Conservation (phyloP, 2,797 vertebrate genomes). For the Ataeniobius toweri region DNA sequence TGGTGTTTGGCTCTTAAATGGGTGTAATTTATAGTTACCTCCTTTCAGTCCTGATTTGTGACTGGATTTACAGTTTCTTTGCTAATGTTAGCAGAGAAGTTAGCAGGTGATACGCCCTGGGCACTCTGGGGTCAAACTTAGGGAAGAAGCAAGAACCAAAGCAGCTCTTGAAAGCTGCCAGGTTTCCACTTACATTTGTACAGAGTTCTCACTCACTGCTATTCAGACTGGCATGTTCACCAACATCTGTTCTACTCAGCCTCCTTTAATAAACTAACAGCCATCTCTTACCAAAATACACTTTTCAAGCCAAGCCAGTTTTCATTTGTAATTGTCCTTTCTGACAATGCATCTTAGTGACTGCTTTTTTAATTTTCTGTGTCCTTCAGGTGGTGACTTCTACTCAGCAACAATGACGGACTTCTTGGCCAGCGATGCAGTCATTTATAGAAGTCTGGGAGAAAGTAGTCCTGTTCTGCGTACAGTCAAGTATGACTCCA, state of each 20-base stretch:
- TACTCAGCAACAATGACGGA: conserved; percentile 94
- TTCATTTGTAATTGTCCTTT: conserved; percentile 10
- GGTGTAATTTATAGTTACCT: conserved; percentile 3
- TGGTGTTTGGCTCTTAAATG: neutral
- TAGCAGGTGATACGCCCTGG: conserved; percentile 41
- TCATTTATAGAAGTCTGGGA: conserved; percentile 94
- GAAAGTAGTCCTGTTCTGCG: conserved; percentile 87
- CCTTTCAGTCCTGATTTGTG: conserved; percentile 15
- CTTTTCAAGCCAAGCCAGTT: conserved; percentile 17
- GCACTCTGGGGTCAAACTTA: conserved; percentile 27
- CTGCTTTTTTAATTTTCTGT: neutral
- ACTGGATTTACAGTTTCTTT: conserved; percentile 27
- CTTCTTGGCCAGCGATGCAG: conserved; percentile 92
- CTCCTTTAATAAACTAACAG: conserved; percentile 54
- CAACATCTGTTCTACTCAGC: conserved; percentile 25
- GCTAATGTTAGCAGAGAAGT: conserved; percentile 27
- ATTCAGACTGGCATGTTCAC: conserved; percentile 45
- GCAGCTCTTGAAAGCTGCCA: conserved; percentile 49
- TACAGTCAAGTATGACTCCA: conserved; percentile 94
- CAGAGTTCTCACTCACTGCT: conserved; percentile 65
- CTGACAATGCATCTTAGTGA: conserved; percentile 1
- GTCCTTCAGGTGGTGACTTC: conserved; percentile 85
- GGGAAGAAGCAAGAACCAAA: conserved; percentile 21
- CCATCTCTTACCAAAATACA: conserved; percentile 46
- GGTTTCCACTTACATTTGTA: conserved; percentile 76